Base-by-base conservation (phyloP, 2,888 invertebrate genomes). In the Sminthurinus aureus region DNA sequence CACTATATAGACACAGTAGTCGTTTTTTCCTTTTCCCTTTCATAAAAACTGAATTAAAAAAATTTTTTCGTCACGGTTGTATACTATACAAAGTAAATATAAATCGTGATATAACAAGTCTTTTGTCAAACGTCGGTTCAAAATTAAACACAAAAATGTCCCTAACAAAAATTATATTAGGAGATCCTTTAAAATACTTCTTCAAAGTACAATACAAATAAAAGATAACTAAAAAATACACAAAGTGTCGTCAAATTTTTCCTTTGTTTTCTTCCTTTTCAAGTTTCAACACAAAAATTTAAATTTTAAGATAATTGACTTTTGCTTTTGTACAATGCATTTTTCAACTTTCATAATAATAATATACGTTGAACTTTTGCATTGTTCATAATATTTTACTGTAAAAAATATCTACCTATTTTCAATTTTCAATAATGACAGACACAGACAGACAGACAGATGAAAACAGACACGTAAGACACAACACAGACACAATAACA, bases 401-500 rank as follows among this genome's bases (percentile, higher is more conserved):
- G 9, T 64, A 64, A 18, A 64, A 64, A 64, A 64, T 64, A 64
- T n/a, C n/a, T 15, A 38, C 38, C 38, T 38, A 38, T 38, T 38
- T 38, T 38, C 38, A 38, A 38, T 38, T n/a, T n/a, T n/a, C n/a
- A n/a, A n/a, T n/a, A n/a, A n/a, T n/a, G n/a, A n/a, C n/a, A n/a
- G n/a, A n/a, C 3, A 38, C 38, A 38, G 38, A 38, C 38, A 38
- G 58, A 71, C 26, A 71, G 0, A 26, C 22, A 69, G 67, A 18
- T 12, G 8, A 22, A 24, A 15, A 71, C 71, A 69, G 67, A 22
- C 69, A 71, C 13, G 13, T 71, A 71, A 20, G 38, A 26, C 22
- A 79, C 69, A 79, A 79, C 79, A 79, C 69, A 66, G 38, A 79
- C 64, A 79, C 64, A 22, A 79, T 51, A 24, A 79, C 69, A 51